A percentile compares a stretch with the other conserved stretches of the same genome.
phyloP scores from a whole-genome alignment of 2,888 invertebrate genomes.

The Pristionchus entomophagus region DNA sequence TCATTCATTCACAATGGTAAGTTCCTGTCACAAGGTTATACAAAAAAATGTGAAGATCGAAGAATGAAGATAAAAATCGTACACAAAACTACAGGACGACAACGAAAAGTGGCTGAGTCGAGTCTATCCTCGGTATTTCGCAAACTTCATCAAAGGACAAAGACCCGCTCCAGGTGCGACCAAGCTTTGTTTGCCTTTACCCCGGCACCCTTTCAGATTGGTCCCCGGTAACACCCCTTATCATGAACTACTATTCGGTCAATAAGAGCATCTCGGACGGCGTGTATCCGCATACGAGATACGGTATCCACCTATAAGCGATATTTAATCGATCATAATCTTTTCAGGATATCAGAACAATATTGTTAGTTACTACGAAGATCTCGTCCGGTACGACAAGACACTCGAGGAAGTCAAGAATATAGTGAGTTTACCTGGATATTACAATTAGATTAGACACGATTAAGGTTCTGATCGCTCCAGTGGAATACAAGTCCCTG shows the following conservation, averaged over 20 bases:
- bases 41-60: too few species aligned
- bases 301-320: background rate
- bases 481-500: background rate
- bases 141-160: background rate
- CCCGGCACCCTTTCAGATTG: background rate
- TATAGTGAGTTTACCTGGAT: background rate
- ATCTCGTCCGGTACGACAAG: background rate
- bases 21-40: too few species aligned
- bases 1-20: background rate
- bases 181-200: too few species aligned
- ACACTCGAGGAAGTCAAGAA: background rate
- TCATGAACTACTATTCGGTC: conserved; percentile 10
- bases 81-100: background rate
- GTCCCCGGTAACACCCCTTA: background rate
- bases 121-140: background rate
- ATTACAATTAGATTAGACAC: too few species aligned
- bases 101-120: conserved; percentile 14
- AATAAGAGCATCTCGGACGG: background rate
- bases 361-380: background rate
- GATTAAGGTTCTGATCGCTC: background rate
- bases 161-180: background rate
- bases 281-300: background rate
- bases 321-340: too few species aligned
- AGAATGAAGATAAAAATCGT: background rate
- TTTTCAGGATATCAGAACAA: background rate